Evolutionary conservation across 2,797 vertebrate species (phyloP).

Genomic region (Oreonectes daqikongensis): DNA sequence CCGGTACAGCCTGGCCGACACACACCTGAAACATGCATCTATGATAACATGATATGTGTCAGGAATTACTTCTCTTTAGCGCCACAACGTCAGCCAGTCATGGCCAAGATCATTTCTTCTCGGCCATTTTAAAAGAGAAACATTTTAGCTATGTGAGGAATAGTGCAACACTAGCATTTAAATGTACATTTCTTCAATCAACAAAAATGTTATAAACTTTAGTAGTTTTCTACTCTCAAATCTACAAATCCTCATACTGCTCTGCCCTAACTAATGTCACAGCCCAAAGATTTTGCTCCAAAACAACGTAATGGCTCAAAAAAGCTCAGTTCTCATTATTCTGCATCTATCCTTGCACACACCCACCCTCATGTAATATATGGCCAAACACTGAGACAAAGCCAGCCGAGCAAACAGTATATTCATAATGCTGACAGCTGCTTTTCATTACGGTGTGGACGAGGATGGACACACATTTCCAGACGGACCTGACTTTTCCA

Average conservation of each 20-base stretch:
- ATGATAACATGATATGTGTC: background rate
- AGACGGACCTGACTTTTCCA: background rate
- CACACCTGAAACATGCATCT: constrained; percentile 32
- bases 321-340: background rate
- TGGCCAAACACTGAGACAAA: background rate
- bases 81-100: constrained; percentile 6
- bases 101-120: background rate
- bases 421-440: background rate
- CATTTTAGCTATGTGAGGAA: too few species aligned
- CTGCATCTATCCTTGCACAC: background rate
- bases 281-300: background rate
- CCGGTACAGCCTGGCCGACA: background rate
- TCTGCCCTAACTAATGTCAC: background rate
- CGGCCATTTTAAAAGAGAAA: too few species aligned
- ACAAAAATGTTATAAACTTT: too few species aligned
- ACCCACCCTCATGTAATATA: background rate
- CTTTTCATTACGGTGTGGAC: constrained; percentile 4
- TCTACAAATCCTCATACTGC: background rate
- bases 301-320: constrained; percentile 1
- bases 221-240: too few species aligned
- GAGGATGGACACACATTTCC: background rate
- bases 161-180: too few species aligned
- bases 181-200: too few species aligned
- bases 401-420: background rate
- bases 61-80: constrained; percentile 15